Evolutionary conservation across 2,797 vertebrate species (phyloP).

Genomic region (Antrozous pallidus): DNA sequence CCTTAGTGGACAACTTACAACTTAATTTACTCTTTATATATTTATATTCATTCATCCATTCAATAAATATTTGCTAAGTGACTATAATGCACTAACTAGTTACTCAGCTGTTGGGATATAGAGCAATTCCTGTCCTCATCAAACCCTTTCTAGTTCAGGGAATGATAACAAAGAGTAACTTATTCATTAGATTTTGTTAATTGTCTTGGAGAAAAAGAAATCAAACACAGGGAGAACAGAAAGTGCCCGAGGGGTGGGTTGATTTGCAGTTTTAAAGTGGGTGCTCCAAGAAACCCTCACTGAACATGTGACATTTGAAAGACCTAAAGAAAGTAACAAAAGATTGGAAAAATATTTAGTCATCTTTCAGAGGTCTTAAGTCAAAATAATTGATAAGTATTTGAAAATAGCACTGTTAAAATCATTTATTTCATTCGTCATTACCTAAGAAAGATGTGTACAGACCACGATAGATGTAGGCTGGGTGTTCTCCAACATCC

Average conservation of each 20-base stretch:
- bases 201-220: background rate
- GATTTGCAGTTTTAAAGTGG: background rate
- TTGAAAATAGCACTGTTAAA: background rate
- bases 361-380: background rate
- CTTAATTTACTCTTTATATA: background rate
- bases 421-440: background rate
- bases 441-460: background rate
- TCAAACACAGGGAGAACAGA: background rate
- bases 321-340: background rate
- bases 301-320: background rate
- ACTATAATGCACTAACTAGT: background rate
- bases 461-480: fast-evolving
- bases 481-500: background rate
- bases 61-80: background rate
- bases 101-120: background rate
- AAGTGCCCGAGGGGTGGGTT: background rate
- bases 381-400: background rate
- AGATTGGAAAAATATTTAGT: background rate
- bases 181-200: background rate
- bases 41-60: background rate
- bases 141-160: background rate
- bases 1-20: background rate
- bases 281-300: background rate
- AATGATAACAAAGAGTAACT: background rate
- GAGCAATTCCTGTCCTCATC: background rate